Evolutionary conservation across 1,140 invertebrate genomes (phyloP).

Genomic region (Leptopilina clavipes): DNA sequence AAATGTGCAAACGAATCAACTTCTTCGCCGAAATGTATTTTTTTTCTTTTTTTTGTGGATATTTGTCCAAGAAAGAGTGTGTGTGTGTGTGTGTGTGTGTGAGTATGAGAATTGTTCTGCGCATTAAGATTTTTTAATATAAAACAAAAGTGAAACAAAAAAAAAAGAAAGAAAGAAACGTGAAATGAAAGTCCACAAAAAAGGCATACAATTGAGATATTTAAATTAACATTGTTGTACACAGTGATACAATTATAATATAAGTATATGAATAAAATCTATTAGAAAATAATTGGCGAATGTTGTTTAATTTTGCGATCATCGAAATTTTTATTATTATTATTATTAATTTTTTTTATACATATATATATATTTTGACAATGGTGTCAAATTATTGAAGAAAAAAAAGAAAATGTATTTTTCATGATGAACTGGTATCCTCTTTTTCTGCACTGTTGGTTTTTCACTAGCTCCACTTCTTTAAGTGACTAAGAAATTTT

Average conservation of each 20-base stretch:
- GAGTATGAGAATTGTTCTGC: constrained; percentile 67
- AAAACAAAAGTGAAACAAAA: constrained; percentile 60
- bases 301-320: constrained; percentile 64
- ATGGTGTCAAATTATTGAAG: too few species aligned
- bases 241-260: constrained; percentile 77
- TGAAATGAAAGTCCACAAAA: constrained; percentile 68
- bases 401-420: not conserved
- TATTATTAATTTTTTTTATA: not conserved
- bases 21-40: not conserved
- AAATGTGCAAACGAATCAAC: constrained; percentile 44
- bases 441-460: constrained; percentile 54
- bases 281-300: constrained; percentile 72
- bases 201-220: constrained; percentile 73
- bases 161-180: constrained; percentile 54
- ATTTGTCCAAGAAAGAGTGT: constrained; percentile 58
- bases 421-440: constrained; percentile 64
- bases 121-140: constrained; percentile 72
- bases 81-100: constrained; percentile 51
- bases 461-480: constrained; percentile 59
- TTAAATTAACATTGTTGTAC: constrained; percentile 76
- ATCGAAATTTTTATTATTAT: not conserved
- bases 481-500: constrained; percentile 45
- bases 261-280: constrained; percentile 77
- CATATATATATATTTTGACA: too few species aligned
- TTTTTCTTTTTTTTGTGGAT: constrained; percentile 38